phyloP scores from a whole-genome alignment of 2,797 vertebrate species.

The Falco columbarius region DNA sequence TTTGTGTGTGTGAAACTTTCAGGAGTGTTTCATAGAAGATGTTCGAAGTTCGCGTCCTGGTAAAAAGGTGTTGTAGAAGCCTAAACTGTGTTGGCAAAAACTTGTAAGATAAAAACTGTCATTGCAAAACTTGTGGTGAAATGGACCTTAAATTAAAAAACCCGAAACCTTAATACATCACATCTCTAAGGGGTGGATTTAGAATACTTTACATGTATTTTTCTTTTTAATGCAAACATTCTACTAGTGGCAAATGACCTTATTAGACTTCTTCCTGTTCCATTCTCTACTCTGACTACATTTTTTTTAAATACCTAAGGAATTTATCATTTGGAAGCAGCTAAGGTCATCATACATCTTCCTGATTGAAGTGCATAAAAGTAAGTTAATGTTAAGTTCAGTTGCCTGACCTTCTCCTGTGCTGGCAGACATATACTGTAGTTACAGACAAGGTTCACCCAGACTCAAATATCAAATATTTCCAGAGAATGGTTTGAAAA shows the following conservation, averaged over 20 bases:
- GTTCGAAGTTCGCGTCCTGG: not conserved
- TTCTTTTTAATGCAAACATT: not conserved
- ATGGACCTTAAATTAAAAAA: not conserved
- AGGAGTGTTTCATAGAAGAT: not conserved
- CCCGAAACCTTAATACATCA: not conserved
- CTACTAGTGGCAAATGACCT: not conserved
- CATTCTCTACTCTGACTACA: not conserved
- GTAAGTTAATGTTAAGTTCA: not conserved
- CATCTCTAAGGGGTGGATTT: not conserved
- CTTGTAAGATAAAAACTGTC: not conserved
- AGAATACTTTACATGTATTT: not conserved
- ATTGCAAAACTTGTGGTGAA: not conserved
- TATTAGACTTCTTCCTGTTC: not conserved
- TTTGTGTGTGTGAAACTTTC: not conserved
- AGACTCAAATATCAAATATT: not conserved
- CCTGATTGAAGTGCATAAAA: not conserved
- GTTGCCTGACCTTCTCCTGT: not conserved
- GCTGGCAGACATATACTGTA: not conserved
- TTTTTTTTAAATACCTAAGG: not conserved
- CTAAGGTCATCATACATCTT: not conserved
- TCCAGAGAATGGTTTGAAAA: not conserved
- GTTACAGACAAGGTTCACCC: not conserved
- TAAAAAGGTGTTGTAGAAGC: not conserved
- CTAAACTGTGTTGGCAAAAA: not conserved
- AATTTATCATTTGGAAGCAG: not conserved